Conservation (phyloP, 92 coral and sea anemone species). For the Zoanthus solanderi region DNA sequence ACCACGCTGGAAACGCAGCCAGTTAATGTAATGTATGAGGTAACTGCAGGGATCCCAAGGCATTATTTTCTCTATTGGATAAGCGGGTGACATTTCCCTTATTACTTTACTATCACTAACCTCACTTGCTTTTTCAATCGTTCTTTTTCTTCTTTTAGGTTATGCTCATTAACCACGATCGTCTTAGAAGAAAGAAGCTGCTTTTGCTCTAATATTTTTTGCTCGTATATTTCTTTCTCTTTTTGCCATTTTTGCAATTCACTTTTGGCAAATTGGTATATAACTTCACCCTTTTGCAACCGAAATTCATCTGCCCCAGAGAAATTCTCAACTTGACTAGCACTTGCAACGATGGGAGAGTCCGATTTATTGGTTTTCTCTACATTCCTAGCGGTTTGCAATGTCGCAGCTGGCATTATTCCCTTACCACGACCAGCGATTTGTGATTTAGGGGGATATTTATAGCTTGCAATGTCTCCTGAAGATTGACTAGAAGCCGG, state of each 20-base stretch:
- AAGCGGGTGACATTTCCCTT: too few species aligned
- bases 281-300: background rate
- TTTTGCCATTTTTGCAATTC: background rate
- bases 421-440: background rate
- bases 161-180: background rate
- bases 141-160: background rate
- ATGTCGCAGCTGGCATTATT: background rate
- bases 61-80: too few species aligned
- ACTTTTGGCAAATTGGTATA: background rate
- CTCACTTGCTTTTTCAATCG: constrained; percentile 5
- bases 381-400: background rate
- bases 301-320: background rate
- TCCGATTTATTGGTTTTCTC: background rate
- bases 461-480: background rate
- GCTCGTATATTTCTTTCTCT: background rate
- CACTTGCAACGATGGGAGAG: background rate
- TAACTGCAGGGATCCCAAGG: too few species aligned
- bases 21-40: too few species aligned
- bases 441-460: background rate
- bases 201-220: background rate
- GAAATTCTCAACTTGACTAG: background rate
- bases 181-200: background rate
- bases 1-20: too few species aligned
- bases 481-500: background rate
- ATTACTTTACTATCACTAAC: background rate